phyloP scores from a whole-genome alignment of 2,113 vertebrate species.

The Thamnaconus septentrionalis region DNA sequence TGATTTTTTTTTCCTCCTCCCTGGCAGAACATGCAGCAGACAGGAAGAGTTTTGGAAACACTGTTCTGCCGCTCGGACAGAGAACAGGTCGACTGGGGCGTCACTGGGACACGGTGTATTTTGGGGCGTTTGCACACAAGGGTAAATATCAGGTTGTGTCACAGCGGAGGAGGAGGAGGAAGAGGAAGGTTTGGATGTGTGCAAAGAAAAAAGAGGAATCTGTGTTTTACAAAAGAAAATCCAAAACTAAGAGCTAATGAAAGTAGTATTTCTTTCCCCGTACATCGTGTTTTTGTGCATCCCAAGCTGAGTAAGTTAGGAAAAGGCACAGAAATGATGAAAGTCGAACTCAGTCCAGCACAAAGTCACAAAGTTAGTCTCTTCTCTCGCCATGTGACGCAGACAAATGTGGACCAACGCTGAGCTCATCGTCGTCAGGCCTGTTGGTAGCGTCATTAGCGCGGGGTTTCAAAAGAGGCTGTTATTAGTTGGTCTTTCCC shows the following conservation, averaged over 20 bases:
- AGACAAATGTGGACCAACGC: constrained; percentile 3
- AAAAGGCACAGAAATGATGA: too few species aligned
- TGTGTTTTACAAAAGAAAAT: too few species aligned
- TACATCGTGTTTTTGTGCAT: too few species aligned
- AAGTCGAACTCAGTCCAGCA: too few species aligned
- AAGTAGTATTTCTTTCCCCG: too few species aligned
- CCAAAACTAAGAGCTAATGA: too few species aligned
- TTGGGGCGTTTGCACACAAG: constrained; percentile 13
- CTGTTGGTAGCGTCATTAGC: background rate
- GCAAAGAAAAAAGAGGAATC: background rate
- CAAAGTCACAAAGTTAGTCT: background rate
- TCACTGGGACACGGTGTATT: constrained; percentile 47
- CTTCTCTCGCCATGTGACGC: too few species aligned
- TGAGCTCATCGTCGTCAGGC: background rate
- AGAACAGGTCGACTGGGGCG: constrained; percentile 30
- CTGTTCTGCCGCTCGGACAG: constrained; percentile 27
- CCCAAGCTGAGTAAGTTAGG: too few species aligned
- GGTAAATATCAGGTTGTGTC: constrained; percentile 30
- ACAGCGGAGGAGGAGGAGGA: background rate
- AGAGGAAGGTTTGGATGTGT: constrained; percentile 20
- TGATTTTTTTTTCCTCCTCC: constrained; percentile 46
- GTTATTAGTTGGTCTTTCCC: constrained; percentile 13
- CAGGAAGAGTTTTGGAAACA: constrained; percentile 17
- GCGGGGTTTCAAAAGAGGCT: background rate
- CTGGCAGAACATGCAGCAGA: background rate